Base-by-base conservation (phyloP, 2,113 vertebrate genomes). In the Promerops cafer region DNA sequence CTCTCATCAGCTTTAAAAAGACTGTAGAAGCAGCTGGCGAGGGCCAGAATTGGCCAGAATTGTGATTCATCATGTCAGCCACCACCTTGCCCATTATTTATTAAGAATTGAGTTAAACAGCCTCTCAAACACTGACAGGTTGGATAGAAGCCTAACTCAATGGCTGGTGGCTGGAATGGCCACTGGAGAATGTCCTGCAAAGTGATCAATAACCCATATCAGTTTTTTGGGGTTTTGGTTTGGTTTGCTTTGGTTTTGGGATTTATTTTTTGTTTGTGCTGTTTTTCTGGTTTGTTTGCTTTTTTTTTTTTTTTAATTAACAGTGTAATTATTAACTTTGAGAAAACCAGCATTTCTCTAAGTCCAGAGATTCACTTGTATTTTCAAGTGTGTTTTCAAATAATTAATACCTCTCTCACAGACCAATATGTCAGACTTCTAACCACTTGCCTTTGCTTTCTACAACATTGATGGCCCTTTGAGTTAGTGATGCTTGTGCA, bases 401-500 rank as follows among this genome's bases (percentile, higher is more conserved):
- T 84, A 77, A 35, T 69, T 37, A 79, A 22, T 71, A 20, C 47
- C 60, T 82, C 70, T 78, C 47, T 59, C 60, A 79, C 82, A 72
- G 31, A 35, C 42, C 47, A 63, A 1, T 79, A 76, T 66, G 50
- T 54, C 57, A 89, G 66, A 59, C 33, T 85, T 91, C 52, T 82
- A 83, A 56, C 49, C 15, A 39, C 53, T 83, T 94, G 72, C 66
- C 57, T 97, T 94, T 96, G 81, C 61, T 71, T 90, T 97, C 83
- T 94, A 31, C 93, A 96, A 14, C 93, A 77, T 90, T 83, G 94
- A 94, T 94, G 89, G 69, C 60, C 87, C 91, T 97, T 89, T 91
- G 94, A 94, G 96, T 92, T 95, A 96, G 95, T 96, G 95, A 89
- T 96, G 96, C 92, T 96, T 97, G 97, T 97, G 92, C 86, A 95